phyloP scores from a whole-genome alignment of 2,888 invertebrate species.

The Cremastobaeus sp. region DNA sequence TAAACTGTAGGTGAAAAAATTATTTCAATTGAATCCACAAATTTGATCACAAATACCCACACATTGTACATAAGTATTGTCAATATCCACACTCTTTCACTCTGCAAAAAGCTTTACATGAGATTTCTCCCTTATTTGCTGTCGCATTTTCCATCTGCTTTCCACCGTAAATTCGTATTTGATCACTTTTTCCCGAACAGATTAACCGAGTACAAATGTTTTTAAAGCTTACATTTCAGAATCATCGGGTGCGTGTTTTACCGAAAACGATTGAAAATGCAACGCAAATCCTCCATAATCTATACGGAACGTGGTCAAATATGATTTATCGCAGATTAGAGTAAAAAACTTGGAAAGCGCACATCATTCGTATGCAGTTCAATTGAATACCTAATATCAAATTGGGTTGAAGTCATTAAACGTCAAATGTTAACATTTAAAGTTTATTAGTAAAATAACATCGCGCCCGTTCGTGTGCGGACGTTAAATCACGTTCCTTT shows the following conservation, averaged over 20 bases:
- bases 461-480: constrained; percentile 31
- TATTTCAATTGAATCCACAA: too few relatives aligned
- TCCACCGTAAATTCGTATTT: too few relatives aligned
- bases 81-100: too few relatives aligned
- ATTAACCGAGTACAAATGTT: constrained; percentile 50
- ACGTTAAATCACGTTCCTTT: constrained; percentile 39
- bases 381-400: constrained; percentile 52
- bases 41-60: too few relatives aligned
- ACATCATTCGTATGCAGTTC: constrained; percentile 42
- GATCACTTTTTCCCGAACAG: constrained; percentile 7
- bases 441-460: constrained; percentile 48
- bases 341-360: constrained; percentile 39
- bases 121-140: too few relatives aligned
- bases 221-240: constrained; percentile 43
- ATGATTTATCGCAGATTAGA: constrained; percentile 56
- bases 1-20: too few relatives aligned
- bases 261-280: constrained; percentile 51
- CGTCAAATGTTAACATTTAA: constrained; percentile 41
- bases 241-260: constrained; percentile 36
- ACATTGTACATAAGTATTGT: too few relatives aligned
- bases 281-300: constrained; percentile 48
- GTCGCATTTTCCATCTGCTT: too few relatives aligned
- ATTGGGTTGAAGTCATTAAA: too few relatives aligned
- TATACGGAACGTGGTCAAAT: constrained; percentile 36
- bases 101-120: too few relatives aligned